Conservation (phyloP, 2,113 vertebrate species). For the Hypocryptadius cinnamomeus region DNA sequence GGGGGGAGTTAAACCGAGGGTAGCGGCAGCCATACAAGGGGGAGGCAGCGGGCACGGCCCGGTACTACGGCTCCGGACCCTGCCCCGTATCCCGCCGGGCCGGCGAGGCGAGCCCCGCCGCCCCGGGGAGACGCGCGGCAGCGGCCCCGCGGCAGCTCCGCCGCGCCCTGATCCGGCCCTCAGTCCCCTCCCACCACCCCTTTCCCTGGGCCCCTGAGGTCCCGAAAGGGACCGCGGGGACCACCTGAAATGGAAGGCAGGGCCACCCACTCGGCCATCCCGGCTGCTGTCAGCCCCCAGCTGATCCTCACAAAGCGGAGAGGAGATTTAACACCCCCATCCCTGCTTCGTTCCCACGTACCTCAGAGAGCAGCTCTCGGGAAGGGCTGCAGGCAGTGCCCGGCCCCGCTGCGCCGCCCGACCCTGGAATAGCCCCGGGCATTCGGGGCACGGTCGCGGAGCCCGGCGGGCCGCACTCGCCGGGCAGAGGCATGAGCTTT, state of each 20-base stretch:
- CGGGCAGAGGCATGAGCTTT: not conserved
- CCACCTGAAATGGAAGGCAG: constrained; percentile 64
- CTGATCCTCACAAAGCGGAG: constrained; percentile 41
- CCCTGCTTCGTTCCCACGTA: constrained; percentile 52
- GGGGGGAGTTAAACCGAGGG: not conserved
- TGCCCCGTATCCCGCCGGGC: not conserved
- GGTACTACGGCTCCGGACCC: not conserved
- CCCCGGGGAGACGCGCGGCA: not conserved
- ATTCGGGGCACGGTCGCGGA: not conserved
- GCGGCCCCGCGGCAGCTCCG: not conserved
- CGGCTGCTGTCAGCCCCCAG: constrained; percentile 35
- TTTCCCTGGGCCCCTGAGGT: constrained; percentile 62
- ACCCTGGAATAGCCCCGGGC: not conserved
- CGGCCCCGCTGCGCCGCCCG: not conserved
- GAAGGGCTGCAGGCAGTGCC: not conserved
- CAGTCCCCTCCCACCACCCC: constrained; percentile 49
- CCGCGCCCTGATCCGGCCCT: constrained; percentile 24
- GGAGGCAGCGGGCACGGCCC: not conserved
- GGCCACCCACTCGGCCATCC: constrained; percentile 67
- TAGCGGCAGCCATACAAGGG: not conserved
- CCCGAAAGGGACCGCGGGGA: constrained; percentile 56
- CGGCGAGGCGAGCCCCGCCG: not conserved
- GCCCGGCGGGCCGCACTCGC: not conserved
- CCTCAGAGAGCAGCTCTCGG: constrained; percentile 23
- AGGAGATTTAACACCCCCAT: constrained; percentile 2